These are phyloP conservation scores for Eunapius fragilis DNA, from an alignment of 37 sponge, comb jelly and placozoan genomes.

Conservation along the genomic window DNA sequence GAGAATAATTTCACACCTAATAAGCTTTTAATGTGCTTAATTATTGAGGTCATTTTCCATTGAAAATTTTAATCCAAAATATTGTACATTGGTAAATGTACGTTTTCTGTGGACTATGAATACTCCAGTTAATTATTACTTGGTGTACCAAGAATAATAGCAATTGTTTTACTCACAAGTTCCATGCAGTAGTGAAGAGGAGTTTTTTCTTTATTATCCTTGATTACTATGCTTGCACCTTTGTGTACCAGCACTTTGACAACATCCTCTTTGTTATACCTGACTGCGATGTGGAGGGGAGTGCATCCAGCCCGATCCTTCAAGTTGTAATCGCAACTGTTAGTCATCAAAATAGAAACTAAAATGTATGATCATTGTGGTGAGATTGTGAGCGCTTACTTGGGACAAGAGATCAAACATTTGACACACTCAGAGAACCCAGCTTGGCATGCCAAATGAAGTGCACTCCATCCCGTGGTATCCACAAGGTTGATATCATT, in stretches of 20 bases:
- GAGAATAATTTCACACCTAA: too few species aligned
- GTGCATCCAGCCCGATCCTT: conserved; percentile 28
- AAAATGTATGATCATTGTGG: background rate
- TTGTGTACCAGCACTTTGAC: conserved; percentile 10
- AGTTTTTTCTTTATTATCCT: conserved; percentile 28
- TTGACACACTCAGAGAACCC: conserved; percentile 19
- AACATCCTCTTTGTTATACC: conserved; percentile 1
- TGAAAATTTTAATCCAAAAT: too few species aligned
- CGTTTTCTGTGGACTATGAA: too few species aligned
- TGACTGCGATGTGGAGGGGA: conserved; percentile 36
- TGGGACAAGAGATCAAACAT: conserved; percentile 10
- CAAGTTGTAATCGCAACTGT: conserved; percentile 49
- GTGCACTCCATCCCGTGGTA: conserved; percentile 62
- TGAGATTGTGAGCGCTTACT: background rate
- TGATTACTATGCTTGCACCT: conserved; percentile 24
- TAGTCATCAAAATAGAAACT: too few species aligned
- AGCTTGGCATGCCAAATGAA: conserved; percentile 62
- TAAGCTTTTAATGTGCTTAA: too few species aligned
- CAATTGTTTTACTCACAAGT: conserved; percentile 48
- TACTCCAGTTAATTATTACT: too few species aligned
- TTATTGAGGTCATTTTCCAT: too few species aligned
- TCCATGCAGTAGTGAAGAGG: conserved; percentile 32
- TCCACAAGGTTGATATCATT: conserved; percentile 74
- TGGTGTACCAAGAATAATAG: too few species aligned
- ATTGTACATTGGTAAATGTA: too few species aligned